These are phyloP conservation scores for Neoitamus cyanurus DNA, from an alignment of 2,888 invertebrate genomes.

Conservation along the genomic window DNA sequence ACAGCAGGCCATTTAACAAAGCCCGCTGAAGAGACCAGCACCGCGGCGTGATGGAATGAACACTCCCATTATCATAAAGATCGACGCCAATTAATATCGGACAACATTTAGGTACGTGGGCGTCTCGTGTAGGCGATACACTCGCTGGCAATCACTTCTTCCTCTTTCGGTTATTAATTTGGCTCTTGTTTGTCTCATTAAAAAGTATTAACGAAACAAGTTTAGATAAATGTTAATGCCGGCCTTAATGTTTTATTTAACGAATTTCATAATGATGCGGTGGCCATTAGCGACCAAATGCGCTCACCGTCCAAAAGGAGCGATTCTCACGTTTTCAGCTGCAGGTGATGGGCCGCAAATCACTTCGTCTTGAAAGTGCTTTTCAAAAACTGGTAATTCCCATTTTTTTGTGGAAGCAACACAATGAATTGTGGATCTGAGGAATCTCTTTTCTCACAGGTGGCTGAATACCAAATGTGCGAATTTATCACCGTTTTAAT, in stretches of 20 bases:
- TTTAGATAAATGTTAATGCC: slow-evolving; percentile 5
- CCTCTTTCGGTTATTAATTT: slow-evolving; percentile 30
- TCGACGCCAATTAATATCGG: slow-evolving; percentile 51
- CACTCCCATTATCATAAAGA: slow-evolving; percentile 50
- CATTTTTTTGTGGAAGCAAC: background rate
- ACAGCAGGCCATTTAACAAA: slow-evolving; percentile 20
- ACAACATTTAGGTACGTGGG: slow-evolving; percentile 21
- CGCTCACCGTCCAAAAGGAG: background rate
- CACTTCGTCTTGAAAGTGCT: background rate
- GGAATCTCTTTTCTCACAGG: background rate
- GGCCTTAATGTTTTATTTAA: slow-evolving; percentile 1
- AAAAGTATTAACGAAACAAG: slow-evolving; percentile 16
- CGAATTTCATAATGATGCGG: background rate
- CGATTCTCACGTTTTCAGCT: background rate
- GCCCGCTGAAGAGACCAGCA: background rate
- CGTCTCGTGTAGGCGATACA: background rate
- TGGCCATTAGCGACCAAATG: background rate
- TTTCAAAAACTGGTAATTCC: background rate
- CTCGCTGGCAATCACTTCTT: slow-evolving; percentile 7
- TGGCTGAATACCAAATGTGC: background rate
- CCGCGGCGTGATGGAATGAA: background rate
- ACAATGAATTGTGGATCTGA: background rate
- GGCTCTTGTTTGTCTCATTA: slow-evolving; percentile 26
- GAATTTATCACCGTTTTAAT: background rate
- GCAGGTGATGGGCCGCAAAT: background rate